Percentiles rank a stretch among this genome's conserved stretches.
Conservation (phyloP, 37 sponge, comb jelly and placozoan species). For the Beroe ovata region DNA sequence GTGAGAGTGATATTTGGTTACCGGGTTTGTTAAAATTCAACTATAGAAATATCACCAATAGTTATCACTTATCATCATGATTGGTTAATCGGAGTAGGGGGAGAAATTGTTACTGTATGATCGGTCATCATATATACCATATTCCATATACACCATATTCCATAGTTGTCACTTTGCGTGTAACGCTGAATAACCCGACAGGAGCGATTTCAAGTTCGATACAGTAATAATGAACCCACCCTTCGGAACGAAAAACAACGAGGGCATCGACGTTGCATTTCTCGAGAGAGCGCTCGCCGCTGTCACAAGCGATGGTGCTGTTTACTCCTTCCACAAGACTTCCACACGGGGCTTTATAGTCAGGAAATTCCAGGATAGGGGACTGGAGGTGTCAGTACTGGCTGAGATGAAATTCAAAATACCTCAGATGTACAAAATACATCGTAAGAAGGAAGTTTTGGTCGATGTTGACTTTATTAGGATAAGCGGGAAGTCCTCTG, state of each 20-base stretch:
- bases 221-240: conserved; percentile 93
- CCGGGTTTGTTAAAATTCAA: neutral
- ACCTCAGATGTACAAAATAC: conserved; percentile 64
- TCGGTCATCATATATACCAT: too few relatives aligned
- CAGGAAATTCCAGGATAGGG: conserved; percentile 65
- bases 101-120: too few relatives aligned
- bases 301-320: conserved; percentile 12
- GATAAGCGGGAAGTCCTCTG: neutral
- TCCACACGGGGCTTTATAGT: conserved; percentile 72
- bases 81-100: too few relatives aligned
- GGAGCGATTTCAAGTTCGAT: conserved; percentile 70
- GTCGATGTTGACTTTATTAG: conserved; percentile 63
- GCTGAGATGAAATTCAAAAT: conserved; percentile 62
- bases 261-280: conserved; percentile 14
- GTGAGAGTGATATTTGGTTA: too few relatives aligned
- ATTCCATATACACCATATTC: too few relatives aligned
- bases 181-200: too few relatives aligned
- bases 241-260: conserved; percentile 81
- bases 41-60: too few relatives aligned
- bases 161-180: too few relatives aligned
- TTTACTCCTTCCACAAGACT: conserved; percentile 84
- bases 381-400: conserved; percentile 57
- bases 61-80: too few relatives aligned
- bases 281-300: conserved; percentile 72
- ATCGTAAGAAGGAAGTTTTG: conserved; percentile 24